Percentiles rank a stretch among this genome's conserved stretches.
These are phyloP conservation scores for Hippocampus comes DNA, from an alignment of 2,113 vertebrate species.

Conservation along the genomic window DNA sequence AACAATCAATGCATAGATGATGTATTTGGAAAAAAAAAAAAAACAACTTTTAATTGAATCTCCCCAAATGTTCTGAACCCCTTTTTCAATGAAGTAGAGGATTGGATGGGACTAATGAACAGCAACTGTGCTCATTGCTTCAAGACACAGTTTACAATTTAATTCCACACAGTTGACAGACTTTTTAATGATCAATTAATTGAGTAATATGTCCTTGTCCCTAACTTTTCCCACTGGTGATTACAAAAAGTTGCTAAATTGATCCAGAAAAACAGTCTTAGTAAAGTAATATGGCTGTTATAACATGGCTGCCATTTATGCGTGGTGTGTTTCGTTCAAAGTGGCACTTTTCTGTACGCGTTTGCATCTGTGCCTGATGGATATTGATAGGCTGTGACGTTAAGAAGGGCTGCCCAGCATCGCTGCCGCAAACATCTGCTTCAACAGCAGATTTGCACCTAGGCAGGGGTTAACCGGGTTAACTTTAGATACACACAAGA, in stretches of 20 bases:
- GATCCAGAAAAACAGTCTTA: neutral
- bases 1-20: too few species aligned
- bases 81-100: too few species aligned
- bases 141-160: too few species aligned
- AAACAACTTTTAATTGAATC: too few species aligned
- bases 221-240: neutral
- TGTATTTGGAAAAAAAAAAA: too few species aligned
- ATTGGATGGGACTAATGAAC: too few species aligned
- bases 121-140: too few species aligned
- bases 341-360: neutral
- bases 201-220: too few species aligned
- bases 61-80: too few species aligned
- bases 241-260: too few species aligned
- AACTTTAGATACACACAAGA: constrained; percentile 56
- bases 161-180: too few species aligned
- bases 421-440: constrained; percentile 56
- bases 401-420: constrained; percentile 47
- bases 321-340: neutral
- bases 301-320: neutral
- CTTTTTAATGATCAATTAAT: too few species aligned
- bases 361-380: constrained; percentile 37
- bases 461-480: constrained; percentile 67
- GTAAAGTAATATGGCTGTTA: neutral
- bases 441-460: constrained; percentile 63
- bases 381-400: constrained; percentile 56